These are phyloP conservation scores for Ailurus styani DNA, from an alignment of 2,113 vertebrate genomes.

Conservation along the genomic window DNA sequence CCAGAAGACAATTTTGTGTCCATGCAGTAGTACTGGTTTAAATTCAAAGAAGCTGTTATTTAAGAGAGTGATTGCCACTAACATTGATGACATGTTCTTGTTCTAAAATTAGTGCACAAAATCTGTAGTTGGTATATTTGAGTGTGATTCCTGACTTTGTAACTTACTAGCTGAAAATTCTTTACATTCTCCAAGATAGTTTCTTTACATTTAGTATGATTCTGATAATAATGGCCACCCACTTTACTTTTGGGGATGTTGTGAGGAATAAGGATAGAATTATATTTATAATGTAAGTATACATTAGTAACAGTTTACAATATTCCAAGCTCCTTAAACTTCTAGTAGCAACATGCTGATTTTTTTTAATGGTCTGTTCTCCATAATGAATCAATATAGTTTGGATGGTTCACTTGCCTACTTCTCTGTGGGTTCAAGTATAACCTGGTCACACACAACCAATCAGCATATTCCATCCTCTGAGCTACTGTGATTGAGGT, in stretches of 20 bases:
- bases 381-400: background rate
- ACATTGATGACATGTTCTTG: background rate
- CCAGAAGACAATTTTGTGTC: background rate
- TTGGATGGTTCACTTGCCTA: background rate
- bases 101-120: conserved; percentile 7
- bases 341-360: background rate
- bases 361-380: background rate
- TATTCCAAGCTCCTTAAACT: background rate
- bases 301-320: background rate
- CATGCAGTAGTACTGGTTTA: background rate
- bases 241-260: background rate
- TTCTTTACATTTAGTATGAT: background rate
- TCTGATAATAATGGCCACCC: background rate
- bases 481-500: background rate
- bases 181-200: background rate
- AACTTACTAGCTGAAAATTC: background rate
- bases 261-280: background rate
- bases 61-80: background rate
- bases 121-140: background rate
- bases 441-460: background rate
- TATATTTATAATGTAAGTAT: background rate
- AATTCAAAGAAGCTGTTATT: background rate
- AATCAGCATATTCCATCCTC: background rate
- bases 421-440: background rate
- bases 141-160: background rate